Conservation (phyloP, 1,140 invertebrate genomes). For the Rhizoglyphus robini region DNA sequence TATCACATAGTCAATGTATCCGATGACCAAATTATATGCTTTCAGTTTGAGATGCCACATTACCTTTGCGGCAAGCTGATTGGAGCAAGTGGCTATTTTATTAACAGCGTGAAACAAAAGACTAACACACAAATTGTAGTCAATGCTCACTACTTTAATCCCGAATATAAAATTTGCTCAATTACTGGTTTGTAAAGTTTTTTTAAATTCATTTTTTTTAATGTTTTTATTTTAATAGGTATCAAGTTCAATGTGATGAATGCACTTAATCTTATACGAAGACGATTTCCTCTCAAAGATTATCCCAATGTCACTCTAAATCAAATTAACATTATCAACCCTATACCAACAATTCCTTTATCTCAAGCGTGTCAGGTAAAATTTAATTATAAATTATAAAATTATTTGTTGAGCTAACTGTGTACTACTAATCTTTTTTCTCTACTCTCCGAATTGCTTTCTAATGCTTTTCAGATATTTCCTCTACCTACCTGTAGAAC, state of each 20-base stretch:
- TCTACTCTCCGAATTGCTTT: not conserved
- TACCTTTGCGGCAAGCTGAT: slow-evolving; percentile 69
- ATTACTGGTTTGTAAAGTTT: slow-evolving; percentile 51
- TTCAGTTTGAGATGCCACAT: slow-evolving; percentile 63
- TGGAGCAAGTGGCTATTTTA: slow-evolving; percentile 62
- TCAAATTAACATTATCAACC: slow-evolving; percentile 45
- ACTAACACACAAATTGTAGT: slow-evolving; percentile 61
- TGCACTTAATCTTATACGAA: slow-evolving; percentile 64
- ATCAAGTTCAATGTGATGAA: slow-evolving; percentile 54
- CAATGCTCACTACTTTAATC: slow-evolving; percentile 49
- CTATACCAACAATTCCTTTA: slow-evolving; percentile 36
- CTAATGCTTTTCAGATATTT: too few species aligned
- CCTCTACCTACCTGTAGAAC: too few species aligned
- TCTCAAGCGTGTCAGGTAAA: slow-evolving; percentile 51
- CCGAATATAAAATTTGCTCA: slow-evolving; percentile 60
- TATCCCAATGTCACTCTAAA: slow-evolving; percentile 64
- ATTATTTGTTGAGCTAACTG: too few species aligned
- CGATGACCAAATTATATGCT: slow-evolving; percentile 31
- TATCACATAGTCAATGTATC: slow-evolving; percentile 23
- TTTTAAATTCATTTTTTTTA: not conserved
- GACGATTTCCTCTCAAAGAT: slow-evolving; percentile 60
- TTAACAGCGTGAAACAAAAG: slow-evolving; percentile 60
- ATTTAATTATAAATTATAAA: slow-evolving; percentile 22
- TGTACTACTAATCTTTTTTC: too few species aligned
- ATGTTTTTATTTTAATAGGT: slow-evolving; percentile 36